These are phyloP conservation scores for Linepithema humile DNA, from an alignment of 1,140 invertebrate species.

Conservation along the genomic window DNA sequence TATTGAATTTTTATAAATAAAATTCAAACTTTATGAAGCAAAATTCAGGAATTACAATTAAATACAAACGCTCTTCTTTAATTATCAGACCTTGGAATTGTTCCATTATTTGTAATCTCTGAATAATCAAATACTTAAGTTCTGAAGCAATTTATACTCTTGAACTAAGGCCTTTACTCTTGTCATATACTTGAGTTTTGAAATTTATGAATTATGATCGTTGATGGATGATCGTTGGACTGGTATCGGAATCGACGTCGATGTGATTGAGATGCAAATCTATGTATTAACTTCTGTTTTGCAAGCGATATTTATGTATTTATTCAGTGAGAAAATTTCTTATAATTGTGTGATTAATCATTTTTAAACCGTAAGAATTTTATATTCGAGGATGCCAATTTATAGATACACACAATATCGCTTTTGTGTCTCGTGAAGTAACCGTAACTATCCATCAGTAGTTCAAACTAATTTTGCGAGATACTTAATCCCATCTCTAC, in stretches of 20 bases:
- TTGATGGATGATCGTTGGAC: not conserved
- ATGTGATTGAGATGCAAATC: not conserved
- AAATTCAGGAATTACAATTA: too few relatives aligned
- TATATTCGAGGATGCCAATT: too few relatives aligned
- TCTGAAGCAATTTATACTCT: conserved; percentile 2
- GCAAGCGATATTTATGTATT: too few relatives aligned
- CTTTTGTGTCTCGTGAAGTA: too few relatives aligned
- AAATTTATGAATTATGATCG: not conserved
- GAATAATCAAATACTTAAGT: not conserved
- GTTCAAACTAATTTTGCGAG: not conserved
- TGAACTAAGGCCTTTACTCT: conserved; percentile 15
- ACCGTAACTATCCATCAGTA: too few relatives aligned
- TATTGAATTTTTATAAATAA: too few relatives aligned
- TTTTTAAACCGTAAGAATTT: too few relatives aligned
- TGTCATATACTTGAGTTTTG: not conserved
- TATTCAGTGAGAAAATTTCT: too few relatives aligned
- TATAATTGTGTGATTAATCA: too few relatives aligned
- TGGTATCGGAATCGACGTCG: not conserved
- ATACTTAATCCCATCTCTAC: not conserved
- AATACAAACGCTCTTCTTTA: not conserved
- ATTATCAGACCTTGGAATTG: not conserved
- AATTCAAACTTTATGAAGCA: too few relatives aligned
- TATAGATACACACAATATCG: too few relatives aligned
- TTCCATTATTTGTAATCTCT: not conserved
- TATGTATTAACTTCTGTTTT: not conserved